Conservation (phyloP, 2,888 invertebrate genomes). For the Cetonia aurata region DNA sequence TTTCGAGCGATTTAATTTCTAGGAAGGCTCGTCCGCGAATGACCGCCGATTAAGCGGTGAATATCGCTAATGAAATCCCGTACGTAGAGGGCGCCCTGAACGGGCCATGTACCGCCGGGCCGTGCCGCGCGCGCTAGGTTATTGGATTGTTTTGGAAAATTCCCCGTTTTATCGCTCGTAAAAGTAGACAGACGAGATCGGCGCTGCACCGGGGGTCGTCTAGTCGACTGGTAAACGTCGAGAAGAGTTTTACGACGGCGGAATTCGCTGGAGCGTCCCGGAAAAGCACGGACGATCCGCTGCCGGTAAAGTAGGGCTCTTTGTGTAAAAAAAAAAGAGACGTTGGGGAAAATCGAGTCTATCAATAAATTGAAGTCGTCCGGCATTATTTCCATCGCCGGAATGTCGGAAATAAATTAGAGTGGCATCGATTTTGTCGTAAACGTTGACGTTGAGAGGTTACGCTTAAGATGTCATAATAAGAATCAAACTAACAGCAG, state of each 20-base stretch:
- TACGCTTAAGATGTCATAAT: too few relatives aligned
- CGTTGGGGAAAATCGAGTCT: too few relatives aligned
- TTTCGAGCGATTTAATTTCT: constrained; percentile 29
- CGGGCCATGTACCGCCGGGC: constrained; percentile 12
- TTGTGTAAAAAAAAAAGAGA: too few relatives aligned
- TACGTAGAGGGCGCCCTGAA: constrained; percentile 10
- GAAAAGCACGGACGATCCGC: not conserved
- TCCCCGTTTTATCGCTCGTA: constrained; percentile 27
- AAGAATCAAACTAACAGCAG: too few relatives aligned
- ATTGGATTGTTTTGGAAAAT: constrained; percentile 26
- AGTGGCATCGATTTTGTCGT: constrained; percentile 2
- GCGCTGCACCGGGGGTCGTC: not conserved
- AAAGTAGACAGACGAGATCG: constrained; percentile 21
- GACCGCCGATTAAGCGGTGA: constrained; percentile 23
- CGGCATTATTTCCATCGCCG: not conserved
- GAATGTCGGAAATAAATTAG: constrained; percentile 5
- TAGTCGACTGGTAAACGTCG: constrained; percentile 15
- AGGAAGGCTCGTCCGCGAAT: not conserved
- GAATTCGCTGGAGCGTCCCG: not conserved
- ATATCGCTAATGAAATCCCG: constrained; percentile 24
- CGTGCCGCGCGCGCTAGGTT: not conserved
- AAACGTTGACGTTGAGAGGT: not conserved
- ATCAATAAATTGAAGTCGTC: too few relatives aligned
- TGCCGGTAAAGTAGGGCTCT: too few relatives aligned
- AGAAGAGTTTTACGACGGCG: constrained; percentile 19